Evolutionary conservation across 2,797 vertebrate species (phyloP).

Genomic region (Mormyrus proboscirostris): DNA sequence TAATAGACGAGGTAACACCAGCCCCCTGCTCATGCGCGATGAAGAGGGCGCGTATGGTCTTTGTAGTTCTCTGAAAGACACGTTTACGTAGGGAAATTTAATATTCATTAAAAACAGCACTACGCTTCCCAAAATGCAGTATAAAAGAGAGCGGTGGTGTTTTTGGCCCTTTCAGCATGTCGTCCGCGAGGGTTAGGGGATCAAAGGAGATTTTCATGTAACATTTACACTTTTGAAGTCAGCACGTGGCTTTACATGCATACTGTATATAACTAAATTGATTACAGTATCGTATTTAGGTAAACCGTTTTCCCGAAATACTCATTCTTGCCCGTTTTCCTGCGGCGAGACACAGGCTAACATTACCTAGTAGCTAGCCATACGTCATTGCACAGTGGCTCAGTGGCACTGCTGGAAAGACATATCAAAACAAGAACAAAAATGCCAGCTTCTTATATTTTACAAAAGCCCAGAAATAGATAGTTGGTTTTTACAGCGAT

Average conservation of each 20-base stretch:
- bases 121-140: slow-evolving; percentile 57
- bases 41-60: slow-evolving; percentile 57
- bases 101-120: slow-evolving; percentile 36
- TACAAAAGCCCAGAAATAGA: neutral
- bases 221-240: neutral
- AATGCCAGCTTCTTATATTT: neutral
- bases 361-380: neutral
- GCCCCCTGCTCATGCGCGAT: slow-evolving; percentile 71
- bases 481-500: neutral
- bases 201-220: slow-evolving; percentile 11
- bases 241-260: neutral
- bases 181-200: slow-evolving; percentile 12
- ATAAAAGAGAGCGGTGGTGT: slow-evolving; percentile 18
- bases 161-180: slow-evolving; percentile 31
- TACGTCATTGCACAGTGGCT: slow-evolving; percentile 2
- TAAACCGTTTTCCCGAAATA: neutral
- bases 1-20: slow-evolving; percentile 83
- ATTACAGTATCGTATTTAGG: neutral
- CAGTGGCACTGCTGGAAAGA: neutral
- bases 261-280: neutral
- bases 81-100: neutral
- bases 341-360: neutral
- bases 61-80: slow-evolving; percentile 41
- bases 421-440: slow-evolving; percentile 3
- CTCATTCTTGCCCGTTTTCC: neutral